Conservation (phyloP, 2,797 vertebrate genomes). For the Chrosomus eos region DNA sequence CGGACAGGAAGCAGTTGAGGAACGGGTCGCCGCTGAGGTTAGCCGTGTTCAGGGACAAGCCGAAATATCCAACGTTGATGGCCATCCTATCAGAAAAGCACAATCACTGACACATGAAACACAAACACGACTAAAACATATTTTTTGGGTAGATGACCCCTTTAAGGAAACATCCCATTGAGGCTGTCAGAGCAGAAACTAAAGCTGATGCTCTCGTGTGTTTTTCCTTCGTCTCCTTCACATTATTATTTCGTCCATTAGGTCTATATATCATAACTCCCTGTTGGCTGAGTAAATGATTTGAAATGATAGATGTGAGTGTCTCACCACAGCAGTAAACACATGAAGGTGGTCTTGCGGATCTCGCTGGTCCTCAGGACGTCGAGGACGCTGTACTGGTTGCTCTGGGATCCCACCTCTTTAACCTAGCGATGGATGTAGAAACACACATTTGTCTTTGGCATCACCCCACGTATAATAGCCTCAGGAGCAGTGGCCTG, state of each 20-base stretch:
- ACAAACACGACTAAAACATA: too few species aligned
- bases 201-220: too few species aligned
- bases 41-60: conserved; percentile 90
- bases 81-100: conserved; percentile 81
- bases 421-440: conserved; percentile 44
- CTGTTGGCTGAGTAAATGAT: too few species aligned
- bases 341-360: conserved; percentile 87
- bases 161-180: too few species aligned
- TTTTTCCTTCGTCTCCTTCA: too few species aligned
- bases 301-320: too few species aligned
- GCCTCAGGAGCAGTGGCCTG: not conserved
- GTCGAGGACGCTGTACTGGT: conserved; percentile 82
- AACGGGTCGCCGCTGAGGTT: conserved; percentile 89
- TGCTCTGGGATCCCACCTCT: conserved; percentile 32
- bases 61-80: conserved; percentile 91
- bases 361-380: conserved; percentile 86
- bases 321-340: conserved; percentile 88
- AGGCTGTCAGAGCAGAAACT: too few species aligned
- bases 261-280: too few species aligned
- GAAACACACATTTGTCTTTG: not conserved
- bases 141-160: too few species aligned
- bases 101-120: not conserved
- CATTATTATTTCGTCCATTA: too few species aligned
- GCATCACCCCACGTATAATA: not conserved
- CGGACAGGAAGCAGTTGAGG: conserved; percentile 89